Base-by-base conservation (phyloP, 2,113 vertebrate species). In the Clupea harengus region DNA sequence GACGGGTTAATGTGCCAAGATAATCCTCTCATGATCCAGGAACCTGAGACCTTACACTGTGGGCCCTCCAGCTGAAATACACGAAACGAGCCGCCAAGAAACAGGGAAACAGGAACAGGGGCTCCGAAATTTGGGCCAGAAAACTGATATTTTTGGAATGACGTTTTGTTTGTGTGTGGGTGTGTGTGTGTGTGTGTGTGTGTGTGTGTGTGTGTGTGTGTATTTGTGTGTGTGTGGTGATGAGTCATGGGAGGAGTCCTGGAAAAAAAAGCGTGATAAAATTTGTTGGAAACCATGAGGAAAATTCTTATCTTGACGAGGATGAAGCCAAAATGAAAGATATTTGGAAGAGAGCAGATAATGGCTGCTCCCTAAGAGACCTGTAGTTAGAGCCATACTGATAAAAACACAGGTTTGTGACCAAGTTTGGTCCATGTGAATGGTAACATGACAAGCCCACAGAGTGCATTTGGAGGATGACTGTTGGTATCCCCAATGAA, bases 151-250 rank as follows among this genome's bases (percentile, higher is more conserved):
- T 78, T 78, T 78, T 78, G 72, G 72, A 78, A 78, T 4, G 15
- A 1, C 15, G 5, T 78, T 44, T 78, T 32, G 28, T 32, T 78
- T 78, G 67, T 39, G 25, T 32, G 72, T 32, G 28, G 39, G 72
- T 44, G 72, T 2, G 10, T 78, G 28, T 17, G 32, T 78, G 72
- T 17, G 72, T 72, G 64, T 13, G 25, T 32, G 64, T 49, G 44
- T 44, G 75, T 22, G 64, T 28, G 83, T 84, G 87, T 86, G 85
- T 90, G 83, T 52, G 86, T 49, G 50, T 86, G 81, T 86, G 86
- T 89, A 89, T 82, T 85, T 46, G 60, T 0, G 22, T 75, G 28
- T 39, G n/a, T 85, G 83, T 46, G 25, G 54, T 60, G 18, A 60
- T 60, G 54, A 60, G 18, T 60, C 54, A 60, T 60, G 18, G 50